phyloP scores from a whole-genome alignment of 2,113 vertebrate species.

The Gasterosteus nipponicus region DNA sequence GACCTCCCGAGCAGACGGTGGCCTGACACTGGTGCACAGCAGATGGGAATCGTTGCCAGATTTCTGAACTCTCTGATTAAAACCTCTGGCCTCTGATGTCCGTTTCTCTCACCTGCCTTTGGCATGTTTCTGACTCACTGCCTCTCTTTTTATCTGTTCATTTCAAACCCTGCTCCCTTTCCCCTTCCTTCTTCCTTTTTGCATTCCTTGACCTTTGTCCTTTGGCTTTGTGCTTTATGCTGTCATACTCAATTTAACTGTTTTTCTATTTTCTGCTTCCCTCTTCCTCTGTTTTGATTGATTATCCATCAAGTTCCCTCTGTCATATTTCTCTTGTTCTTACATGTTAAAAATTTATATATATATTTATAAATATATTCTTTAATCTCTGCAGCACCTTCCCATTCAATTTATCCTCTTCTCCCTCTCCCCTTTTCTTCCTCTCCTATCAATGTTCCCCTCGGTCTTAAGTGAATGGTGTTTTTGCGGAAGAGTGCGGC shows the following conservation, averaged over 20 bases:
- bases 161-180: conserved; percentile 66
- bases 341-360: conserved; percentile 15
- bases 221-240: conserved; percentile 38
- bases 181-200: conserved; percentile 70
- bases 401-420: conserved; percentile 16
- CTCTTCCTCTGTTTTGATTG: conserved; percentile 12
- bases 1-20: conserved; percentile 60
- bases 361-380: not conserved
- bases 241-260: conserved; percentile 12
- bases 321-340: conserved; percentile 1
- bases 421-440: conserved; percentile 43
- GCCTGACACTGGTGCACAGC: conserved; percentile 57
- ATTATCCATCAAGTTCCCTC: conserved; percentile 2
- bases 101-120: conserved; percentile 35
- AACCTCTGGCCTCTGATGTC: conserved; percentile 60
- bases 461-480: conserved; percentile 74
- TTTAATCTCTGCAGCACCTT: conserved; percentile 38
- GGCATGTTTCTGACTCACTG: conserved; percentile 25
- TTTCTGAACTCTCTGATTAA: conserved; percentile 65
- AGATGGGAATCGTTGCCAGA: conserved; percentile 30
- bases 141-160: conserved; percentile 71
- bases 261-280: conserved; percentile 13
- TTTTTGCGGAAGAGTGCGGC: conserved; percentile 79
- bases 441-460: conserved; percentile 35
- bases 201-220: conserved; percentile 68